Base-by-base conservation (phyloP, 2,113 vertebrate genomes). In the Tetraodon nigroviridis region DNA sequence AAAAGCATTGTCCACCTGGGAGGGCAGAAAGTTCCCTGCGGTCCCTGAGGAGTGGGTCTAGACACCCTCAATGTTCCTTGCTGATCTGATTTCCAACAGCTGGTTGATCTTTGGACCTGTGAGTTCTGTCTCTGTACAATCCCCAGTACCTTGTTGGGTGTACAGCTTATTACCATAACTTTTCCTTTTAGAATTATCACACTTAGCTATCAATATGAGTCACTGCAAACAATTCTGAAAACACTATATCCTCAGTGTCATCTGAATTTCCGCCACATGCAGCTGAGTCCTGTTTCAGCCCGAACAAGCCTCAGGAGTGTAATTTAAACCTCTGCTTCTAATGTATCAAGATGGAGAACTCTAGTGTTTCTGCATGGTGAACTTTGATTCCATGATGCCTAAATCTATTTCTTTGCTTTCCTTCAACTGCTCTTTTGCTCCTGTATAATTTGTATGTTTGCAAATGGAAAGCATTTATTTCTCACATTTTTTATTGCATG, bases 371-470 rank as follows among this genome's bases (percentile, higher is more conserved):
- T 61, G 60, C 61, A 47, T 65, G 40, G 68, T 76, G 77, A 47
- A 20, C 50, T 19, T 32, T 32, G 81, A 80, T 80, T 72, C 6
- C 78, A 79, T 71, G 61, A n/a, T 48, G 63, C 79, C 78, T 76
- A 37, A 37, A 12, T 10, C 32, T 51, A 52, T 54, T 63, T 51
- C 58, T 61, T 76, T 50, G 22, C 64, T 76, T 77, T 79, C 18
- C 29, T 10, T 61, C 65, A 27, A 32, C 71, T 55, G 55, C 58
- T 42, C 47, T 62, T 41, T 21, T 55, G 49, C 44, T 55, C 79
- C 83, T 84, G 85, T 84, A 70, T 57, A 58, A 71, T 45, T 62
- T 54, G 63, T 62, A 15, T 46, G 57, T 76, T 78, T 70, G 69
- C 44, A 42, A 37, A 48, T 54, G 37, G 65, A 61, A 68, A 5